A percentile compares a stretch with the other conserved stretches of the same genome.
These are phyloP conservation scores for Ctenomys sociabilis DNA, from an alignment of 2,113 vertebrate genomes.

Conservation along the genomic window DNA sequence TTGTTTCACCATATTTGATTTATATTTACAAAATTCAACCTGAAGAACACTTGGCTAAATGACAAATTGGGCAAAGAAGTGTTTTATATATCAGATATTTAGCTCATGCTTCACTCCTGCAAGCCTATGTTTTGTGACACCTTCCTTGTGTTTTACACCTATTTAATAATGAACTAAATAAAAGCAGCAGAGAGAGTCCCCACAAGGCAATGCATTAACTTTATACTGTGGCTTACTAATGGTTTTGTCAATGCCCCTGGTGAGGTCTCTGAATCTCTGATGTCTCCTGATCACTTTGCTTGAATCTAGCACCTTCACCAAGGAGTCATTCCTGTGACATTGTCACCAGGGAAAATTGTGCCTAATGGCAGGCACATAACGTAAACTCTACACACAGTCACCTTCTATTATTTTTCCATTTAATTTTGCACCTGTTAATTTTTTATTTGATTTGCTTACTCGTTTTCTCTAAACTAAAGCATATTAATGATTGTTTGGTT, in stretches of 20 bases:
- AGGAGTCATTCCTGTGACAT: conserved; percentile 25
- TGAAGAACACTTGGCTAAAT: not conserved
- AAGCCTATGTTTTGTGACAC: not conserved
- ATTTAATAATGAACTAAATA: not conserved
- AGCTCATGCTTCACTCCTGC: not conserved
- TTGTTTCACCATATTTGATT: not conserved
- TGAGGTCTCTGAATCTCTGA: conserved; percentile 44
- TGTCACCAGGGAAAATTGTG: not conserved
- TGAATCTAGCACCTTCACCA: conserved; percentile 40
- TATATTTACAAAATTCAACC: not conserved
- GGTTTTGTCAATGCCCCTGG: conserved; percentile 12
- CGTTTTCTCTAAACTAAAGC: not conserved
- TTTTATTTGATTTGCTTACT: not conserved
- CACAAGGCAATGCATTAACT: conserved; percentile 55
- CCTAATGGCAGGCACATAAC: not conserved
- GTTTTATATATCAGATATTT: not conserved
- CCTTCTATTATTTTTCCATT: conserved; percentile 11
- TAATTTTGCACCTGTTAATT: not conserved
- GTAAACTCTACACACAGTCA: not conserved
- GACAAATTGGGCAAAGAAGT: not conserved
- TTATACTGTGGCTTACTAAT: conserved; percentile 65
- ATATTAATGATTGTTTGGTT: not conserved
- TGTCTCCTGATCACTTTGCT: conserved; percentile 56
- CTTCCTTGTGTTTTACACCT: not conserved
- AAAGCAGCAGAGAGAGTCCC: not conserved